Percentiles rank a stretch among this genome's conserved stretches.
These are phyloP conservation scores for Oppia nitens DNA, from an alignment of 1,140 invertebrate genomes.

Conservation along the genomic window DNA sequence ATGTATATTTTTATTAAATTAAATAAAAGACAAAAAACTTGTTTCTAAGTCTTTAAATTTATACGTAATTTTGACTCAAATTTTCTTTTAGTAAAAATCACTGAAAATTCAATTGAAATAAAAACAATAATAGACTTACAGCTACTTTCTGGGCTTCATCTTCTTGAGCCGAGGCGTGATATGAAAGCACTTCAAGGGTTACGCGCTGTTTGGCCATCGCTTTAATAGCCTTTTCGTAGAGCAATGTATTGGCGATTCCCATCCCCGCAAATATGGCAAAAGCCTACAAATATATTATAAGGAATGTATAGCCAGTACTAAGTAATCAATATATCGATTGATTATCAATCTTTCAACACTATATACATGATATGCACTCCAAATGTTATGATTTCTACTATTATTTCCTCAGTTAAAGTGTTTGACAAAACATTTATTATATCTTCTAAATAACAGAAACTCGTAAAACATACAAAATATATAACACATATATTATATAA, in stretches of 20 bases:
- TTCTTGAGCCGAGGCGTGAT: constrained; percentile 76
- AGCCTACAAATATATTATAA: constrained; percentile 36
- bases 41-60: too few relatives aligned
- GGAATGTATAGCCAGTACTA: too few relatives aligned
- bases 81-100: too few relatives aligned
- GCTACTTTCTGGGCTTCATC: constrained; percentile 66
- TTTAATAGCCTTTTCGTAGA: constrained; percentile 85
- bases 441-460: too few relatives aligned
- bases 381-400: background rate
- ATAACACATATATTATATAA: too few relatives aligned
- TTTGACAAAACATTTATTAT: background rate
- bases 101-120: too few relatives aligned
- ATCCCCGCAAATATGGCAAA: constrained; percentile 93
- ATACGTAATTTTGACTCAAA: too few relatives aligned
- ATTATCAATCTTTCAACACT: background rate
- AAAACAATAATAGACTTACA: constrained; percentile 50
- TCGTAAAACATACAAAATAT: too few relatives aligned
- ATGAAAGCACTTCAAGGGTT: constrained; percentile 83
- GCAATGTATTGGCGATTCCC: constrained; percentile 91
- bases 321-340: constrained; percentile 7
- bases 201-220: constrained; percentile 90
- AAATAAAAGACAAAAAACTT: too few relatives aligned
- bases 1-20: too few relatives aligned
- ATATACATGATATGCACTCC: too few relatives aligned
- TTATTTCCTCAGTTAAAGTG: background rate